Evolutionary conservation across 2,888 invertebrate genomes (phyloP), one percentile per base, ranked within the genome.

Genomic region (Digitonthophagus gazella): DNA sequence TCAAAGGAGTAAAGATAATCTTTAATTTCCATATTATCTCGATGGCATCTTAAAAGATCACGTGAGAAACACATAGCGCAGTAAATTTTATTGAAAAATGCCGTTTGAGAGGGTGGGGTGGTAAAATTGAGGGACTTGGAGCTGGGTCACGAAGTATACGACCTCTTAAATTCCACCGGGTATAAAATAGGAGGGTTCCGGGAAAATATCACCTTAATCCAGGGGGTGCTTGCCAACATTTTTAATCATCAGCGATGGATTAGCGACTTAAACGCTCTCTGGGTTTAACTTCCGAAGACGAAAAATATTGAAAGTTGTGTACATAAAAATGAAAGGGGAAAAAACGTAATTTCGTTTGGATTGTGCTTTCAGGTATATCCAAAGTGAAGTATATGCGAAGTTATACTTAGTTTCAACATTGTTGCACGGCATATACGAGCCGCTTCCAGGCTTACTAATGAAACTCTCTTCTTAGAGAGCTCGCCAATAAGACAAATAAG

Each of bases 231-330:
- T 71, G 69, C 72, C 19, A 61, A n/a, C 75, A 70, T 69, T 77
- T 77, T 77, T 77, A 77, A 77, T 77, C 77, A 77, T 76, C 75
- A 74, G 74, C 76, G 76, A 73, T 74, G 76, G 77, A 77, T 77
- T 77, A 77, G 76, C 73, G 73, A 74, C 76, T 77, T 77, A 77
- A 76, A 77, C 76, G 77, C 74, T 77, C 28, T 11, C 28, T 44
- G 11, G 28, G 28, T 75, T 44, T 44, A 44, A 3, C 6, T 6
- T 44, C 28, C 28, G 11, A 44, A 44, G 28, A 44, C 3, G 28
- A 6, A 44, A 44, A 44, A 44, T 22, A 22, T 44, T 44, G 28
- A 44, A 44, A 2, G 28, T 44, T 11, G n/a, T 44, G 8, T 5
- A 44, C 28, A 11, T 8, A 44, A 44, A 44, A n/a, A n/a, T n/a